Base-by-base conservation (phyloP, 2,113 vertebrate genomes). In the Oophaga pumilio region DNA sequence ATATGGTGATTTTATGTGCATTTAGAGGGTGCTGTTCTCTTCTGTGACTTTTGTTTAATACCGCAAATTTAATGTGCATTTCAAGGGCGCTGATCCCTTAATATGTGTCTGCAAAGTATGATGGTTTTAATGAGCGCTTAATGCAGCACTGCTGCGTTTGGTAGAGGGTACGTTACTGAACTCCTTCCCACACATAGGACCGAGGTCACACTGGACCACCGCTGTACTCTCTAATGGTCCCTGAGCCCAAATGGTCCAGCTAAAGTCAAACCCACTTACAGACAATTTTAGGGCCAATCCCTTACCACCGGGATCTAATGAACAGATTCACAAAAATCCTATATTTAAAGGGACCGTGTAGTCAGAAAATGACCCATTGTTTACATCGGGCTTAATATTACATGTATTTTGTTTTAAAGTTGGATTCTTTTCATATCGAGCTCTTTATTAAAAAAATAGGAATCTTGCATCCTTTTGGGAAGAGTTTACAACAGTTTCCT, bases 1-100 rank as follows among this genome's bases (percentile, higher is more conserved):
- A 82, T 68, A 82, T 82, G 80, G 80, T 68, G 80, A 82, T 82
- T 82, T 82, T 82, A 82, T 82, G 80, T 82, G 80, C 80, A 68
- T 82, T 82, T 82, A 82, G 80, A 82, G 80, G 80, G 33, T 66
- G 80, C 80, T 82, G 80, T 82, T 82, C 80, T 68, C 80, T 82
- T 82, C 80, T 49, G 62, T 82, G 80, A 66, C 80, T 82, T 82
- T 82, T 66, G 62, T 52, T 52, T 82, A 82, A 82, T 82, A 82
- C 52, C 22, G 60, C 17, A 22, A 82, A 82, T 82, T 82, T 82
- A 82, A 82, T 82, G 60, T 66, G 80, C 80, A 50, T 66, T 82
- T 82, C 80, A 82, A 82, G 80, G 62, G 80, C 43, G 22, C 80
- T 68, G 62, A 68, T 50, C 62, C 49, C 49, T 24, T 68, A 82